Evolutionary conservation across 2,113 vertebrate species (phyloP).

Genomic region (Haliaeetus leucogaster): DNA sequence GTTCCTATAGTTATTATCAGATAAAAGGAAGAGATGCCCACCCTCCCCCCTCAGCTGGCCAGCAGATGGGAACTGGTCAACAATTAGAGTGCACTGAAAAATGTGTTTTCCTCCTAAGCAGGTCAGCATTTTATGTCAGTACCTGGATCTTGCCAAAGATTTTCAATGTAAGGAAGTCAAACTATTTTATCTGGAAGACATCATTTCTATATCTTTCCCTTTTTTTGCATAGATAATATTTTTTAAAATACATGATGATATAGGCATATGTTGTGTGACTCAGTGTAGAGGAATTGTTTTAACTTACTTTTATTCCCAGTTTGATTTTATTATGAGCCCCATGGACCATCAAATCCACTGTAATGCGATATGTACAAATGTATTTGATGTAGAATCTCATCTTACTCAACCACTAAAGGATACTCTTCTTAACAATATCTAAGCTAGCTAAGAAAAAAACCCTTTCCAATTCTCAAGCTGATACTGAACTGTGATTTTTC

Average conservation of each 20-base stretch:
- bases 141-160: neutral
- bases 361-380: neutral
- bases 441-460: neutral
- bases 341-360: neutral
- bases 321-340: neutral
- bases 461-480: neutral
- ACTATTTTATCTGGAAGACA: neutral
- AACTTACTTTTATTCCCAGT: neutral
- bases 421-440: neutral
- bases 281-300: neutral
- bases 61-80: neutral
- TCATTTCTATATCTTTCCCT: neutral
- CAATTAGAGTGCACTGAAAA: neutral
- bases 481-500: neutral
- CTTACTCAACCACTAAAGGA: neutral
- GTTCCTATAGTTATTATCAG: neutral
- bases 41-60: neutral
- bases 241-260: neutral
- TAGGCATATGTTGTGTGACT: neutral
- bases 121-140: neutral
- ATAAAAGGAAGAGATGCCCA: neutral
- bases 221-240: neutral
- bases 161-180: neutral
- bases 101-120: neutral
- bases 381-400: neutral